These are phyloP conservation scores for Cyanistes caeruleus DNA, from an alignment of 2,113 vertebrate species.

Conservation along the genomic window DNA sequence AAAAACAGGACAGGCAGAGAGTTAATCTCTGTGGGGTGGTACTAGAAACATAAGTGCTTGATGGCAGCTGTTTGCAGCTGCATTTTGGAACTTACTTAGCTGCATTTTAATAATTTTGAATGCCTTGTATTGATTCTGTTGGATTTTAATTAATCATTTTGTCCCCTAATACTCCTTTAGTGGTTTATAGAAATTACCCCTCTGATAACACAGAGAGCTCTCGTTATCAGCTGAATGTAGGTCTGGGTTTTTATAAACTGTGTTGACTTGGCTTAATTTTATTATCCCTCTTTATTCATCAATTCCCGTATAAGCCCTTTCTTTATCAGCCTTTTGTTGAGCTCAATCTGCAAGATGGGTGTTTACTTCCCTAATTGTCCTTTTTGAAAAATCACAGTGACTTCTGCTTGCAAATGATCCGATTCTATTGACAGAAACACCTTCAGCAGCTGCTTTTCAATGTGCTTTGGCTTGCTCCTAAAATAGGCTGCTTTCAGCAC, in stretches of 20 bases:
- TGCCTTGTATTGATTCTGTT: background rate
- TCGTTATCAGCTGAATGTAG: background rate
- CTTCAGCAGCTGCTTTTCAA: background rate
- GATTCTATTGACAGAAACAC: background rate
- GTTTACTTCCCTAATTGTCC: background rate
- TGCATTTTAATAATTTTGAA: background rate
- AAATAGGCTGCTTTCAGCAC: background rate
- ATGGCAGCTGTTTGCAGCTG: background rate
- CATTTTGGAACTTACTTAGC: background rate
- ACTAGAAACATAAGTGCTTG: fast-evolving
- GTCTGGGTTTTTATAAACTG: background rate
- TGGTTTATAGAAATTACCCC: background rate
- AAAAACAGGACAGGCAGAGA: background rate
- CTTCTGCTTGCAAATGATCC: background rate
- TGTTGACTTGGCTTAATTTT: background rate
- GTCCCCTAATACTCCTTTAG: background rate
- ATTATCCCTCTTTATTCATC: background rate
- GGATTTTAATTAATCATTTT: background rate
- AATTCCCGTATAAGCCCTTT: background rate
- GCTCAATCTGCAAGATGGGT: background rate
- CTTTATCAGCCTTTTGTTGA: background rate
- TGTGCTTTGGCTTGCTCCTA: background rate
- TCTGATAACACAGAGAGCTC: background rate
- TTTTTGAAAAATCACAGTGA: background rate
- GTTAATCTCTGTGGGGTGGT: background rate